Conservation (phyloP, 1,140 invertebrate species). For the Habropoda laboriosa region DNA sequence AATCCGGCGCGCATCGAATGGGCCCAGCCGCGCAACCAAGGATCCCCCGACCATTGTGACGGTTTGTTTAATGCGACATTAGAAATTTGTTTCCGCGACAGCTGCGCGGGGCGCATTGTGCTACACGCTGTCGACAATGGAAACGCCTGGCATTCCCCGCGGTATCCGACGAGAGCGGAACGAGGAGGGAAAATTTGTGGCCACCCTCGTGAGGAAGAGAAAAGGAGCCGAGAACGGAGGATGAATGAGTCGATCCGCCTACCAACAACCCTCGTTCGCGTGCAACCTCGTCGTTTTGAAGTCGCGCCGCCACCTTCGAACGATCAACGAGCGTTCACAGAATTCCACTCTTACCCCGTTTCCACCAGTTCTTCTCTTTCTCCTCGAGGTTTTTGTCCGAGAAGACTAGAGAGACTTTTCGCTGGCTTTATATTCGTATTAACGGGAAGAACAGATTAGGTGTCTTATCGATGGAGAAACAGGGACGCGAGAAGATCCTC, state of each 20-base stretch:
- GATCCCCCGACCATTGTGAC: constrained; percentile 65
- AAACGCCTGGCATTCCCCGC: constrained; percentile 72
- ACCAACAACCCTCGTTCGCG: constrained; percentile 22
- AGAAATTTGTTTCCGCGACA: constrained; percentile 77
- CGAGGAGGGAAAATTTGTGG: constrained; percentile 53
- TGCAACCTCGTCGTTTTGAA: constrained; percentile 2
- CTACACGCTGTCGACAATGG: constrained; percentile 55
- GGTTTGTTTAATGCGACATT: constrained; percentile 76
- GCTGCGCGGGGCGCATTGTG: constrained; percentile 70
- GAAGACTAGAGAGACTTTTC: no score
- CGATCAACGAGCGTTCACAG: constrained; percentile 61
- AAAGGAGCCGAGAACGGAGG: constrained; percentile 44
- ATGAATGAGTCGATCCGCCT: constrained; percentile 68
- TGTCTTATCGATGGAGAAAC: constrained; percentile 30
- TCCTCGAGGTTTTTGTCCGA: no score
- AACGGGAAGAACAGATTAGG: constrained; percentile 1
- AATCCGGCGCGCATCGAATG: constrained; percentile 58
- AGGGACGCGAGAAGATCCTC: background rate
- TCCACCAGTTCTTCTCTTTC: background rate
- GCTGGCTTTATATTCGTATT: no score
- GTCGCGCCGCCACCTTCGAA: background rate
- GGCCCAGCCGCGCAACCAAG: constrained; percentile 32
- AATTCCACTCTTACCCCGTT: constrained; percentile 29
- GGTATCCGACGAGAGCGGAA: constrained; percentile 43
- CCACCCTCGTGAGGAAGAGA: constrained; percentile 38